Evolutionary conservation across 2,113 vertebrate genomes (phyloP).

Genomic region (Corythornis madagascariensis): DNA sequence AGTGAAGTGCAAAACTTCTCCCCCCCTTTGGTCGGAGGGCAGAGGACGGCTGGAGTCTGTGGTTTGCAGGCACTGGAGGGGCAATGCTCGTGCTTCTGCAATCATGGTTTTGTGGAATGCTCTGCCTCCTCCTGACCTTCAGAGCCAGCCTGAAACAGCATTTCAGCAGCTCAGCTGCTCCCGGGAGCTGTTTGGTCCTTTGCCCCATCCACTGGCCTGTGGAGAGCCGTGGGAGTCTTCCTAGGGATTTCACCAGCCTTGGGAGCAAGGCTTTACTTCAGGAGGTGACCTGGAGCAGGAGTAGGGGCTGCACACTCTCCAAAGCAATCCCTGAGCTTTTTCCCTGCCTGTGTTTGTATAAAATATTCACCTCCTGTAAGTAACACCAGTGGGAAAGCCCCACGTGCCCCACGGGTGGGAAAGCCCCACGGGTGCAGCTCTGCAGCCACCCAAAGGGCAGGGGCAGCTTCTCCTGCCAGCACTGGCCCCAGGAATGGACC

Average conservation of each 20-base stretch:
- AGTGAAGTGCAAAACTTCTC: not conserved
- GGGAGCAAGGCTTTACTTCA: not conserved
- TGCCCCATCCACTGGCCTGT: not conserved
- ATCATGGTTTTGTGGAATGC: conserved; percentile 32
- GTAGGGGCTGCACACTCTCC: not conserved
- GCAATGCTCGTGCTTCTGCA: not conserved
- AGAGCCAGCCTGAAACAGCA: not conserved
- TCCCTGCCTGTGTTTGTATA: not conserved
- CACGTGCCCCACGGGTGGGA: not conserved
- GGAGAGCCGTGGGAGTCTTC: not conserved
- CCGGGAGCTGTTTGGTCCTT: not conserved
- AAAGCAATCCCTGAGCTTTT: not conserved
- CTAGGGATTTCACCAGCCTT: not conserved
- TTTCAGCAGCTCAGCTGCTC: not conserved
- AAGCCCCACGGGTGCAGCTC: not conserved
- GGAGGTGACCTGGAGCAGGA: not conserved
- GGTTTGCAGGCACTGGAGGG: conserved; percentile 24
- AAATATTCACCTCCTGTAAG: not conserved
- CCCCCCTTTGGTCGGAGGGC: not conserved
- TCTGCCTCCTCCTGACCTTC: conserved; percentile 51
- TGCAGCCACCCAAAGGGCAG: not conserved
- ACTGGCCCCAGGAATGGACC: not conserved
- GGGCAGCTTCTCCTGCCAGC: not conserved
- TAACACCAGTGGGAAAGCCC: not conserved
- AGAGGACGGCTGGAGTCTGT: conserved; percentile 38